Evolutionary conservation across 2,888 invertebrate species (phyloP).

Genomic region (Aspidiotus rigidus): DNA sequence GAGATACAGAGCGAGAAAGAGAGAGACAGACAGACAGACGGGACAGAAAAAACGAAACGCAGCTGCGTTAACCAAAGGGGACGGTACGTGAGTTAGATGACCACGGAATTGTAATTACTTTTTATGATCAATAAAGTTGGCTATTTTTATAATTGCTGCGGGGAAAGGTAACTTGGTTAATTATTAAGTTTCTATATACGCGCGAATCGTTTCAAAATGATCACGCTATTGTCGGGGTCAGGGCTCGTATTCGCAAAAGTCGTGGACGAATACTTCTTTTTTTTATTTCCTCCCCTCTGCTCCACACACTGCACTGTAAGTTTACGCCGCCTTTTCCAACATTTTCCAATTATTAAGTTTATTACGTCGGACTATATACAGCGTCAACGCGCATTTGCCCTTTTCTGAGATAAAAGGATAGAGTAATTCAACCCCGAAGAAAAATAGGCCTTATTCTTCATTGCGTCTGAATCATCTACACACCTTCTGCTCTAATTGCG

Average conservation of each 20-base stretch:
- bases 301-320: too few species aligned
- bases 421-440: too few species aligned
- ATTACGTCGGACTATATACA: too few species aligned
- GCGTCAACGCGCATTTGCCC: too few species aligned
- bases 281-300: not conserved
- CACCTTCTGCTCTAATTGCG: too few species aligned
- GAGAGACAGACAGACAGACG: conserved; percentile 19
- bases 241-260: conserved; percentile 10
- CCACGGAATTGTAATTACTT: conserved; percentile 27
- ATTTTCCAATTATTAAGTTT: too few species aligned
- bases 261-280: conserved; percentile 4
- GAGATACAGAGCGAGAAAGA: conserved; percentile 15
- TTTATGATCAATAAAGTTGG: conserved; percentile 29
- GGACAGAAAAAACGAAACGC: conserved; percentile 27
- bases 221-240: conserved; percentile 23
- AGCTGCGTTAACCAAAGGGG: conserved; percentile 30
- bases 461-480: too few species aligned
- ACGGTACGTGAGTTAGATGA: conserved; percentile 38
- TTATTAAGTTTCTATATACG: conserved; percentile 7
- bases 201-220: conserved; percentile 8
- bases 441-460: too few species aligned
- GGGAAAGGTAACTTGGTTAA: conserved; percentile 6
- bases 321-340: too few species aligned
- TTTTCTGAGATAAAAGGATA: too few species aligned
- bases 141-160: conserved; percentile 27